These are phyloP conservation scores for Octomys mimax DNA, from an alignment of 2,797 vertebrate species.

Conservation along the genomic window DNA sequence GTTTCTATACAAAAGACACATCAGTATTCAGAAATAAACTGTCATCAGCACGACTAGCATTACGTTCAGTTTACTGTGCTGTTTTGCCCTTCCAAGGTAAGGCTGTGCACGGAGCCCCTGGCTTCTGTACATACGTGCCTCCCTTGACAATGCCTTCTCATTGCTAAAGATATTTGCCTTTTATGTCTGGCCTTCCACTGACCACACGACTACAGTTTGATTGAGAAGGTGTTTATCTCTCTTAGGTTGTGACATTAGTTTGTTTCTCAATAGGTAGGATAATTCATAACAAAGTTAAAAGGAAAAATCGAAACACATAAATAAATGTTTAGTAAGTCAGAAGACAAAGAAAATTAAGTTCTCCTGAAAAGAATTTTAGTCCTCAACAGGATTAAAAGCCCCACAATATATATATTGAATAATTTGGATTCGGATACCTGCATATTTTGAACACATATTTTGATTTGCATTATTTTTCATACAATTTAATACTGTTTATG, in stretches of 20 bases:
- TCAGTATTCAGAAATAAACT: conserved; percentile 72
- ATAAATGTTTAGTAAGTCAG: conserved; percentile 57
- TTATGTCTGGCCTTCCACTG: conserved; percentile 41
- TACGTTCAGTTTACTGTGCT: conserved; percentile 50
- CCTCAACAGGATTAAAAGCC: conserved; percentile 19
- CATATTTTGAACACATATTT: not conserved
- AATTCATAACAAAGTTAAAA: conserved; percentile 63
- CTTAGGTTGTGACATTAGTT: conserved; percentile 75
- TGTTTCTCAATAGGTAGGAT: conserved; percentile 76
- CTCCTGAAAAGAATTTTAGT: conserved; percentile 69
- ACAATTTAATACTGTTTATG: conserved; percentile 63
- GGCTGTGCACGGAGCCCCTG: conserved; percentile 56
- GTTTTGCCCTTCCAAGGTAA: conserved; percentile 7
- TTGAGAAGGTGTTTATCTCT: conserved; percentile 79
- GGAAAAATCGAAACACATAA: conserved; percentile 63
- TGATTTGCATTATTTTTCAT: conserved; percentile 17
- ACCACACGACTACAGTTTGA: conserved; percentile 71
- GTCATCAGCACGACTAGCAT: conserved; percentile 62
- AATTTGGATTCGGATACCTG: not conserved
- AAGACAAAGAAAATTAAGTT: conserved; percentile 77
- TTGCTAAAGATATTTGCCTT: conserved; percentile 35
- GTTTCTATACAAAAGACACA: conserved; percentile 42
- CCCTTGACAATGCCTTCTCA: conserved; percentile 60
- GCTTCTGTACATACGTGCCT: conserved; percentile 48
- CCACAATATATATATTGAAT: not conserved